Conservation (phyloP, 2,797 vertebrate species). For the Zonotrichia albicollis region DNA sequence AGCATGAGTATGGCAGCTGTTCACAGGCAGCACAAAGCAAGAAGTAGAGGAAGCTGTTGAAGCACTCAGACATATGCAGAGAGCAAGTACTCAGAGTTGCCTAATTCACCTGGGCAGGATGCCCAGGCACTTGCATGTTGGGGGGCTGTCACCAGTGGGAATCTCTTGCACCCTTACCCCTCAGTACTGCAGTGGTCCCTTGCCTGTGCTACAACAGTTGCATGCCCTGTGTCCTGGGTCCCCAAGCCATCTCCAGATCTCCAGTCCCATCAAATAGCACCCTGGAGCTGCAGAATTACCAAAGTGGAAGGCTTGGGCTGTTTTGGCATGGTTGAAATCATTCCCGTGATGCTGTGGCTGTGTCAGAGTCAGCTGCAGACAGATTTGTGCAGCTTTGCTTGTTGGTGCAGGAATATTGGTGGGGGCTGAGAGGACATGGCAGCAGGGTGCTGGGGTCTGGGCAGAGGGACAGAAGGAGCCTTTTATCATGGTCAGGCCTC, state of each 20-base stretch:
- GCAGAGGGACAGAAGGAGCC: background rate
- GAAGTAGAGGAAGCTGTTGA: background rate
- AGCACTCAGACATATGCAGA: background rate
- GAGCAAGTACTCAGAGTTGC: background rate
- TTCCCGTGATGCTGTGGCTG: background rate
- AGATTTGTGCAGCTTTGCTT: background rate
- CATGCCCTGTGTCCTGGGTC: background rate
- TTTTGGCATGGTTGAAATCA: background rate
- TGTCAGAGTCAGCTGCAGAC: background rate
- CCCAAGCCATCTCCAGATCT: background rate
- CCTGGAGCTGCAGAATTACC: background rate
- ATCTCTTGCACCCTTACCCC: fast-evolving
- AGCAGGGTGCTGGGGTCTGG: background rate
- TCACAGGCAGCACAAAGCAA: background rate
- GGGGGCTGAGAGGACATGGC: background rate
- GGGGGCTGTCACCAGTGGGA: background rate
- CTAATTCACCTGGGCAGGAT: background rate
- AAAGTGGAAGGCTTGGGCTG: background rate
- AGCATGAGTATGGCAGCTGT: background rate
- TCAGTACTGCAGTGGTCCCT: background rate
- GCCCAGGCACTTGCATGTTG: fast-evolving
- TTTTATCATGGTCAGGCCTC: background rate
- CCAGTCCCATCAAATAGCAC: background rate
- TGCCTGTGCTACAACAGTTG: background rate
- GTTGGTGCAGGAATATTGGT: background rate